Percentiles rank a stretch among this genome's conserved stretches.
Evolutionary conservation across 1,140 invertebrate species (phyloP).

Genomic region (Caenorhabditis brenneri): DNA sequence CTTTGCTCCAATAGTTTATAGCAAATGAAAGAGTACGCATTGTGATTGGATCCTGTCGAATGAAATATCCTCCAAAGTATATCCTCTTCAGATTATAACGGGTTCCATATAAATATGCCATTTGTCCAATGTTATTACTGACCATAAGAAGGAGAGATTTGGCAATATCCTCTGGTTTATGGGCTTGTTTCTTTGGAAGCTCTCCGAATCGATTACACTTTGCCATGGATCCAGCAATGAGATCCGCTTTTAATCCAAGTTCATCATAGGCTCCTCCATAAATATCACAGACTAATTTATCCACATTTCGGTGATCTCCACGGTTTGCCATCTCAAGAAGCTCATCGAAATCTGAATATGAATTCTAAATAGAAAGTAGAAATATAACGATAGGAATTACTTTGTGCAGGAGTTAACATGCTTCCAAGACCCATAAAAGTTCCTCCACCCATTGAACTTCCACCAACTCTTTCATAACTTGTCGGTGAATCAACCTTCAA

Average conservation of each 20-base stretch:
- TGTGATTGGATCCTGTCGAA: conserved; percentile 52
- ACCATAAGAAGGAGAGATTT: conserved; percentile 55
- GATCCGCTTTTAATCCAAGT: conserved; percentile 45
- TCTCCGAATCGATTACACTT: conserved; percentile 40
- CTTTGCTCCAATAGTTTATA: conserved; percentile 54
- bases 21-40: conserved; percentile 54
- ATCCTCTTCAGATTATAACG: conserved; percentile 51
- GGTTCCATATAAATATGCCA: conserved; percentile 50
- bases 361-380: background rate
- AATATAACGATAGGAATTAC: conserved; percentile 32
- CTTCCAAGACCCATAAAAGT: conserved; percentile 54
- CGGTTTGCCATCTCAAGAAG: conserved; percentile 45
- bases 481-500: conserved; percentile 52
- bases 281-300: conserved; percentile 47
- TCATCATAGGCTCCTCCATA: conserved; percentile 49
- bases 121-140: conserved; percentile 54
- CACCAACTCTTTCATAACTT: conserved; percentile 47
- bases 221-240: conserved; percentile 54
- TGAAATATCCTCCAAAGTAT: conserved; percentile 55
- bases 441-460: conserved; percentile 53
- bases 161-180: conserved; percentile 46
- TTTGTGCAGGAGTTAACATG: conserved; percentile 43
- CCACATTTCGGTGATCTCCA: conserved; percentile 48
- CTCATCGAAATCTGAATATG: conserved; percentile 46
- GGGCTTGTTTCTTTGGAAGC: background rate